A percentile compares a stretch with the other conserved stretches of the same genome.
phyloP scores from a whole-genome alignment of 2,797 vertebrate genomes.

The Otolemur crassicaudatus region DNA sequence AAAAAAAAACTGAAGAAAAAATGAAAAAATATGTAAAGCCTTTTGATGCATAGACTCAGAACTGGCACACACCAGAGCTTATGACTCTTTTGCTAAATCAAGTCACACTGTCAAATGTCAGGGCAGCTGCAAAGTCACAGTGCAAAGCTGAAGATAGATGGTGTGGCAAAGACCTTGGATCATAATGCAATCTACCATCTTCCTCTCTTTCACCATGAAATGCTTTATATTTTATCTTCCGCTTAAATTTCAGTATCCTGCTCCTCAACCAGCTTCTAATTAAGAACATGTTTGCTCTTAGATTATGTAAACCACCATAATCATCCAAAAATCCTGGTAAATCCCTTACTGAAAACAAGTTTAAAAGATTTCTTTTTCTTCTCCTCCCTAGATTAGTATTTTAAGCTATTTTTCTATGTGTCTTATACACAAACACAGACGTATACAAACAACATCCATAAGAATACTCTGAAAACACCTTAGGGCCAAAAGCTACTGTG shows the following conservation, averaged over 20 bases:
- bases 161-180: neutral
- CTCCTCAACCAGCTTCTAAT: neutral
- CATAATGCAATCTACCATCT: neutral
- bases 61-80: neutral
- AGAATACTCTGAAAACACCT: neutral
- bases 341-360: conserved; percentile 56
- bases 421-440: neutral
- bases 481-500: neutral
- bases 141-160: neutral
- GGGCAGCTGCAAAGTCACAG: no score
- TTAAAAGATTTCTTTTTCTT: neutral
- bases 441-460: neutral
- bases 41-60: neutral
- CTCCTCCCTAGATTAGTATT: neutral
- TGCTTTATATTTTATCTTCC: conserved; percentile 40
- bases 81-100: neutral
- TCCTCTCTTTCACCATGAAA: conserved; percentile 61
- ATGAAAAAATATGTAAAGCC: neutral
- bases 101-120: neutral
- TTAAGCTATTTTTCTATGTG: neutral
- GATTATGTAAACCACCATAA: conserved; percentile 55
- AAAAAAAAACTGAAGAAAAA: neutral
- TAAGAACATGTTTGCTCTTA: conserved; percentile 64
- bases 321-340: conserved; percentile 15
- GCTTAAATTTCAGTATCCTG: conserved; percentile 54